phyloP scores from a whole-genome alignment of 1,140 invertebrate genomes.

The Colletes latitarsis region DNA sequence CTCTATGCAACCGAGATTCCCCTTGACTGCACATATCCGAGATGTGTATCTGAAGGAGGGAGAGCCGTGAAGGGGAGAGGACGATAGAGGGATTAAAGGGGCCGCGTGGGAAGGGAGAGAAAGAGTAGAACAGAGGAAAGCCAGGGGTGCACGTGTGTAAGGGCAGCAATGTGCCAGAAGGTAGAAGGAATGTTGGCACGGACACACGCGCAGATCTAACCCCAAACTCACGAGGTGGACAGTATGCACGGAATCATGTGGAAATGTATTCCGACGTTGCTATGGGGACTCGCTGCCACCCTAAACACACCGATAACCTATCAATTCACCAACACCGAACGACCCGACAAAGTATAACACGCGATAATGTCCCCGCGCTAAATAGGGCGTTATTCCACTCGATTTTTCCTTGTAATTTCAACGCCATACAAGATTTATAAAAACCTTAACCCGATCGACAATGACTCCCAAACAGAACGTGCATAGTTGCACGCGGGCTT shows the following conservation, averaged over 20 bases:
- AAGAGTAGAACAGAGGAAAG: background rate
- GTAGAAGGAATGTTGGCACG: slow-evolving; percentile 32
- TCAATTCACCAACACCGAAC: slow-evolving; percentile 63
- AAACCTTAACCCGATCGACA: too few relatives aligned
- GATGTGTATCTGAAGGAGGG: slow-evolving; percentile 45
- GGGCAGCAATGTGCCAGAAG: slow-evolving; percentile 41
- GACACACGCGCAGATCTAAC: slow-evolving; percentile 38
- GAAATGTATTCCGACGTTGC: slow-evolving; percentile 76
- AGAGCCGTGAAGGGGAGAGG: slow-evolving; percentile 3
- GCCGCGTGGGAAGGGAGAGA: background rate
- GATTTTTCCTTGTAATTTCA: slow-evolving; percentile 7
- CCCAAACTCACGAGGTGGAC: slow-evolving; percentile 39
- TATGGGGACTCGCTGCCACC: slow-evolving; percentile 69
- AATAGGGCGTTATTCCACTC: slow-evolving; percentile 7
- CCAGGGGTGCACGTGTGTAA: slow-evolving; percentile 8
- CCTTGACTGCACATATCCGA: slow-evolving; percentile 43
- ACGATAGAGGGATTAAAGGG: slow-evolving; percentile 40
- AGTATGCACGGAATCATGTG: slow-evolving; percentile 67
- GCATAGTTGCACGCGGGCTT: slow-evolving; percentile 20
- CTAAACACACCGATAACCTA: slow-evolving; percentile 74
- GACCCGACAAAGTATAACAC: slow-evolving; percentile 29
- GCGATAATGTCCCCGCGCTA: slow-evolving; percentile 19
- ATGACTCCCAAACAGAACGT: slow-evolving; percentile 1
- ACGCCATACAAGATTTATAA: background rate
- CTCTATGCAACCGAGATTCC: slow-evolving; percentile 21